phyloP scores from a whole-genome alignment of 2,113 vertebrate species.

The Bostrychus sinensis region DNA sequence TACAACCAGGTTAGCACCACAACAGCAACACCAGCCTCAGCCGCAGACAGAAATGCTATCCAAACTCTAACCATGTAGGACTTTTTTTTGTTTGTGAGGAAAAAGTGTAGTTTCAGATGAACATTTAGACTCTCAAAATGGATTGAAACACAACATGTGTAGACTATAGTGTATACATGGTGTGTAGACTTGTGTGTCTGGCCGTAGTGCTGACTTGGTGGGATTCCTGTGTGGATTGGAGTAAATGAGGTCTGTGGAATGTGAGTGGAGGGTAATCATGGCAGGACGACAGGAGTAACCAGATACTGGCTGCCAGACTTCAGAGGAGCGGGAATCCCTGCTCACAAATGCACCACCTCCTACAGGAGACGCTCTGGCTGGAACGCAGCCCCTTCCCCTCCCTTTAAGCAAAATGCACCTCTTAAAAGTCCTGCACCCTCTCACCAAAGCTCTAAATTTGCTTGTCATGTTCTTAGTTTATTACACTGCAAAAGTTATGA shows the following conservation, averaged over 20 bases:
- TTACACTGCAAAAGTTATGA: too few relatives aligned
- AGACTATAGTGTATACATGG: neutral
- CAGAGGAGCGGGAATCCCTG: constrained; percentile 68
- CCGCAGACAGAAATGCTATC: constrained; percentile 10
- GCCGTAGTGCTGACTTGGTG: constrained; percentile 57
- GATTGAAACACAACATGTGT: constrained; percentile 27
- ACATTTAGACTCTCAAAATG: constrained; percentile 26
- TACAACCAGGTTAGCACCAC: constrained; percentile 64
- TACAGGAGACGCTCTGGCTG: constrained; percentile 68
- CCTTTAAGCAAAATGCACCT: constrained; percentile 28
- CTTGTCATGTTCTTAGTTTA: neutral
- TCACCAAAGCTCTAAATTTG: constrained; percentile 3
- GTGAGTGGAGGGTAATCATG: constrained; percentile 71
- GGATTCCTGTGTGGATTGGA: constrained; percentile 73
- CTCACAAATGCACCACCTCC: constrained; percentile 49
- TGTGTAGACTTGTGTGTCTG: constrained; percentile 24
- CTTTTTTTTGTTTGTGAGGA: neutral
- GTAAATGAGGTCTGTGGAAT: constrained; percentile 74
- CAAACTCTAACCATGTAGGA: constrained; percentile 8
- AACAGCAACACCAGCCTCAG: constrained; percentile 44
- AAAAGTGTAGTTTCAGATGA: constrained; percentile 10
- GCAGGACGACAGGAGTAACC: constrained; percentile 71
- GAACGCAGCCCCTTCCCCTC: constrained; percentile 8
- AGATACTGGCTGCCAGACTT: constrained; percentile 71
- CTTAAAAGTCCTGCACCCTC: constrained; percentile 7